Evolutionary conservation across 2,797 vertebrate genomes (phyloP).

Genomic region (Lerista edwardsae): DNA sequence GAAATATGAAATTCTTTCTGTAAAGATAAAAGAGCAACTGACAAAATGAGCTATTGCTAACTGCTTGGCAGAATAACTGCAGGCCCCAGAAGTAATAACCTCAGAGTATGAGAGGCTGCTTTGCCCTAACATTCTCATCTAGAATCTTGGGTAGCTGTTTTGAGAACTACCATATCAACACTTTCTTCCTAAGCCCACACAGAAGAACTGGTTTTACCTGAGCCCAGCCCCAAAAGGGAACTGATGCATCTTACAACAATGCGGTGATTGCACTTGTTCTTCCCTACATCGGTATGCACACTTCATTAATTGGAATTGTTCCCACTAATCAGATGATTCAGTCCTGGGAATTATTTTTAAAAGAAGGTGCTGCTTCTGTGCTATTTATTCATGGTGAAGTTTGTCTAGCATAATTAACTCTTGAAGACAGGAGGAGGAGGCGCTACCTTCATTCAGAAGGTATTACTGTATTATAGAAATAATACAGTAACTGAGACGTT

Average conservation of each 20-base stretch:
- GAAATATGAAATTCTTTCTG: background rate
- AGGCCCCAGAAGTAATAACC: background rate
- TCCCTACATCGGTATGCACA: background rate
- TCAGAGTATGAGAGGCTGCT: background rate
- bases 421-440: background rate
- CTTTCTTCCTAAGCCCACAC: background rate
- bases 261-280: too few relatives aligned
- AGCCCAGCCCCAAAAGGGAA: background rate
- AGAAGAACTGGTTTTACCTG: background rate
- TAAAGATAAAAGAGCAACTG: background rate
- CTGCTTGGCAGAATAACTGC: background rate
- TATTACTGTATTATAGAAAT: background rate
- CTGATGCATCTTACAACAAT: background rate
- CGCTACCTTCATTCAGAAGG: background rate
- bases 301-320: background rate
- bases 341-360: background rate
- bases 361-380: background rate
- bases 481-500: background rate
- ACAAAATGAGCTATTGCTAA: background rate
- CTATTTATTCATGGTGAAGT: background rate
- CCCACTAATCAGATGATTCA: background rate
- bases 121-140: background rate
- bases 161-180: background rate
- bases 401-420: background rate
- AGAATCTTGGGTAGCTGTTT: background rate